Percentiles rank a stretch among this genome's conserved stretches.
phyloP scores from a whole-genome alignment of 2,888 invertebrate species.

The Ypsolopha scabrella region DNA sequence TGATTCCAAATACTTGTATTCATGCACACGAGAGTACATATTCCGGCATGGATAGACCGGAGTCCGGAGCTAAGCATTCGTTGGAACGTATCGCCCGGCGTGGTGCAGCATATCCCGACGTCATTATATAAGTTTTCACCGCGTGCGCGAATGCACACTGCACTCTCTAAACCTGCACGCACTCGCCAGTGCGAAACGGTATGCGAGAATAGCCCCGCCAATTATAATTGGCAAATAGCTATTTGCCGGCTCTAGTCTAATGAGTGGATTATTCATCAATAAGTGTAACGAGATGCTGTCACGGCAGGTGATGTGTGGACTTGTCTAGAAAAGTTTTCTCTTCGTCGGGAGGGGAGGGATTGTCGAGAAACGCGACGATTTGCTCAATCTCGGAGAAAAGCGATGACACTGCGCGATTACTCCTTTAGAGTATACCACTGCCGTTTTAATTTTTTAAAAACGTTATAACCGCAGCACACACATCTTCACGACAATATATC shows the following conservation, averaged over 20 bases:
- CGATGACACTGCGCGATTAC: no score
- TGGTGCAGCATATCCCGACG: slow-evolving; percentile 2
- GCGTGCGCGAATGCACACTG: not conserved
- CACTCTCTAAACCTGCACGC: slow-evolving; percentile 42
- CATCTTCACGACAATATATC: no score
- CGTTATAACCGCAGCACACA: not conserved
- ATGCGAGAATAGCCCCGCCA: slow-evolving; percentile 23
- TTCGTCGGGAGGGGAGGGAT: no score
- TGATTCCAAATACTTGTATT: no score
- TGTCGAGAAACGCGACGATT: no score
- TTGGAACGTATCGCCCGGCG: not conserved
- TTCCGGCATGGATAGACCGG: no score
- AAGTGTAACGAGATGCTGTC: slow-evolving; percentile 21
- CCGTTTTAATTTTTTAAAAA: not conserved
- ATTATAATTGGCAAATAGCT: slow-evolving; percentile 12
- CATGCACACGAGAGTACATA: no score
- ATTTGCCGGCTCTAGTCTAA: slow-evolving; percentile 50
- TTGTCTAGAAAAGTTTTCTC: slow-evolving; percentile 14
- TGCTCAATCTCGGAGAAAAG: no score
- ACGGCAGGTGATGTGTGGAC: slow-evolving; percentile 24
- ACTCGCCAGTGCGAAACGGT: slow-evolving; percentile 51
- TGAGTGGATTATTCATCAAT: slow-evolving; percentile 26
- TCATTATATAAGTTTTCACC: slow-evolving; percentile 44
- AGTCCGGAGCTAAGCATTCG: no score
- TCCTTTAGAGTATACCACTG: not conserved